A percentile compares a stretch with the other conserved stretches of the same genome.
phyloP scores from a whole-genome alignment of 2,797 vertebrate species.

The Rallus crepitans region DNA sequence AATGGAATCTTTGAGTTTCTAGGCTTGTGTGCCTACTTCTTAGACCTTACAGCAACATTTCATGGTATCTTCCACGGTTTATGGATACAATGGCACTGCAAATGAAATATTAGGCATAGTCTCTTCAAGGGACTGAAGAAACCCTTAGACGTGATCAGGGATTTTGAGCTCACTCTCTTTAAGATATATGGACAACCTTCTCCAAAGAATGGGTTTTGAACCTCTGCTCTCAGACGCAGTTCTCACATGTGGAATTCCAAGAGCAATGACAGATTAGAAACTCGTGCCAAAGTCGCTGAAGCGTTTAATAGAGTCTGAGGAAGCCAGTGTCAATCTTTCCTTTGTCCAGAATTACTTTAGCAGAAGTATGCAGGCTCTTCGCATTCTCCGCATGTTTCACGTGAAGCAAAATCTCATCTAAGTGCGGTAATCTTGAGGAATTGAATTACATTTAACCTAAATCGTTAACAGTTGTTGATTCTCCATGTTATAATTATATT shows the following conservation, averaged over 20 bases:
- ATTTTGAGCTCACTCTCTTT: not conserved
- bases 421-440: not conserved
- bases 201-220: not conserved
- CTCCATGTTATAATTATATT: constrained; percentile 34
- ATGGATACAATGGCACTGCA: not conserved
- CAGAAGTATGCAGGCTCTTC: constrained; percentile 33
- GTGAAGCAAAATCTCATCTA: constrained; percentile 30
- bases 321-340: constrained; percentile 46
- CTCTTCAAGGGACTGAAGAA: not conserved
- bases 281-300: constrained; percentile 28
- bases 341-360: constrained; percentile 53
- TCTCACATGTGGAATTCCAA: not conserved
- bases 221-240: not conserved
- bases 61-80: fast-evolving
- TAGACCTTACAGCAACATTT: constrained; percentile 7
- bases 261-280: constrained; percentile 40
- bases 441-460: constrained; percentile 46
- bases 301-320: constrained; percentile 41
- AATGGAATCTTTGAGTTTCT: not conserved
- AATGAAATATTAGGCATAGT: not conserved
- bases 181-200: not conserved
- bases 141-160: not conserved
- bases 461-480: constrained; percentile 46
- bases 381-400: not conserved
- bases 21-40: constrained; percentile 1